Evolutionary conservation across 2,797 vertebrate genomes (phyloP).

Genomic region (Tapera naevia): DNA sequence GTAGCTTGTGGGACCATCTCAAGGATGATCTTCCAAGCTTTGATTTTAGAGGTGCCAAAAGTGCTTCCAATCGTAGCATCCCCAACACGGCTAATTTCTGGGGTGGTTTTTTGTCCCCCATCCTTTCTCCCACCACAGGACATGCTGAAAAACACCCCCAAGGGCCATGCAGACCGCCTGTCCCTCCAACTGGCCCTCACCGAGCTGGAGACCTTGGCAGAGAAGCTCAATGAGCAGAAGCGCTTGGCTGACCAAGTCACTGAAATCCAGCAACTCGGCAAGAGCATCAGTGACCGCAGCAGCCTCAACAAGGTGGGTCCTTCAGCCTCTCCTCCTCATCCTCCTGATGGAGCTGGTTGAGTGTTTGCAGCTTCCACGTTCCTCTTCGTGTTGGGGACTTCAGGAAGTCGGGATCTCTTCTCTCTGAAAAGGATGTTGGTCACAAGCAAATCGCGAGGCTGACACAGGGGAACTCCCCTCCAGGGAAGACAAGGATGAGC

Average conservation of each 20-base stretch:
- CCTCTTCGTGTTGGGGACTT: fast-evolving
- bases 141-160: conserved; percentile 95
- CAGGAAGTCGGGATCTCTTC: background rate
- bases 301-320: conserved; percentile 88
- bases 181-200: conserved; percentile 94
- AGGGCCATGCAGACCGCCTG: conserved; percentile 89
- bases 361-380: background rate
- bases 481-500: background rate
- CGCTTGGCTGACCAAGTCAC: conserved; percentile 91
- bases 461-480: background rate
- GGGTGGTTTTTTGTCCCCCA: background rate
- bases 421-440: background rate
- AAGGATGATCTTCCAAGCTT: background rate
- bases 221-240: conserved; percentile 96
- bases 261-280: conserved; percentile 92
- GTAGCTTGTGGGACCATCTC: background rate
- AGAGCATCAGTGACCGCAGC: conserved; percentile 90
- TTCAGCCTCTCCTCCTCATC: background rate
- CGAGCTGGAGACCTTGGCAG: conserved; percentile 92
- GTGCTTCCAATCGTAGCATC: fast-evolving
- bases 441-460: background rate
- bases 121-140: conserved; percentile 76
- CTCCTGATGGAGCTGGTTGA: background rate
- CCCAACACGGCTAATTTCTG: fast-evolving
- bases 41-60: background rate